Evolutionary conservation across 2,797 vertebrate species (phyloP).

Genomic region (Staurois parvus): DNA sequence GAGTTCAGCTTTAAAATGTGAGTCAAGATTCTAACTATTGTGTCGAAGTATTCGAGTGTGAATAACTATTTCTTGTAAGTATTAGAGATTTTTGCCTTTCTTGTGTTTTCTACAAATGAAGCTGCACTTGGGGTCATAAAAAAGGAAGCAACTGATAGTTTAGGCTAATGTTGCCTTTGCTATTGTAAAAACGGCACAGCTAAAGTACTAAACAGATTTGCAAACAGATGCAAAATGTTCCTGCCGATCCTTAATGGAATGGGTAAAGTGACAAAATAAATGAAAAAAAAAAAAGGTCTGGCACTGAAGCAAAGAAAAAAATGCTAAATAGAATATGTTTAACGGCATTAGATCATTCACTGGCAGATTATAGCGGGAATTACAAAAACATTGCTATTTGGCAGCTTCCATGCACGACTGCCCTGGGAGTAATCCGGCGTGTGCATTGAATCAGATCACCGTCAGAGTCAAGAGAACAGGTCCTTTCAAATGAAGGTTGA

Average conservation of each 20-base stretch:
- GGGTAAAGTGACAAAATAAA: slow-evolving; percentile 62
- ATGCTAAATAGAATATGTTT: slow-evolving; percentile 59
- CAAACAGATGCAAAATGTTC: slow-evolving; percentile 62
- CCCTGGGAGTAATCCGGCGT: slow-evolving; percentile 60
- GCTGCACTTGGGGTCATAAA: slow-evolving; percentile 35
- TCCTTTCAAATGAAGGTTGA: slow-evolving; percentile 60
- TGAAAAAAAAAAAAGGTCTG: slow-evolving; percentile 45
- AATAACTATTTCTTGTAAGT: slow-evolving; percentile 43
- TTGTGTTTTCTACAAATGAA: slow-evolving; percentile 48
- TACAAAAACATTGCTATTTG: slow-evolving; percentile 40
- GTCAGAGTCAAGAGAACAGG: slow-evolving; percentile 59
- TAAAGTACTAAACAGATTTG: slow-evolving; percentile 59
- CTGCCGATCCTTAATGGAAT: slow-evolving; percentile 58
- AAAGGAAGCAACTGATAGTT: slow-evolving; percentile 44
- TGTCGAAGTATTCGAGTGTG: slow-evolving; percentile 41
- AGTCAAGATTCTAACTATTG: background rate
- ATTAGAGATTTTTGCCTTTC: slow-evolving; percentile 29
- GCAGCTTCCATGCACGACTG: slow-evolving; percentile 49
- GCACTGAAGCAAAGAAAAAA: slow-evolving; percentile 55
- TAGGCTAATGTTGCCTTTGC: slow-evolving; percentile 55
- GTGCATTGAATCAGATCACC: slow-evolving; percentile 57
- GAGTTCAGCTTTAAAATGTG: background rate
- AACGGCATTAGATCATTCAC: slow-evolving; percentile 57
- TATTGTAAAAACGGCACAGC: slow-evolving; percentile 56
- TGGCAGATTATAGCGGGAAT: slow-evolving; percentile 53